Conservation (phyloP, 2,113 vertebrate species). For the Nothobranchius furzeri region DNA sequence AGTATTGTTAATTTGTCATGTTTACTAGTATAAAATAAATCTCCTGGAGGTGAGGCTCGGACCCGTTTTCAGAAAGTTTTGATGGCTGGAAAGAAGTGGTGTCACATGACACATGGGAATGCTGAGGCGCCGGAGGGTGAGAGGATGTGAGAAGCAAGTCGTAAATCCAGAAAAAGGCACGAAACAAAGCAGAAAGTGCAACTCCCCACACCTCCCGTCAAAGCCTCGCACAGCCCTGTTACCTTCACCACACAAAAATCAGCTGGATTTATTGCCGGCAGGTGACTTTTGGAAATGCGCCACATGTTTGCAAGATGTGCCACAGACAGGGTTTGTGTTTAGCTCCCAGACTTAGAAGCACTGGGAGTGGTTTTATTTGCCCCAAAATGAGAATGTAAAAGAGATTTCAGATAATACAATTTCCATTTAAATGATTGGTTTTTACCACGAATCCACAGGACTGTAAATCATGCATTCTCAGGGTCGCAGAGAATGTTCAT, state of each 20-base stretch:
- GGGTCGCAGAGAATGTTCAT: too few species aligned
- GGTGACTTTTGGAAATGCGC: conserved; percentile 55
- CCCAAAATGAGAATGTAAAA: conserved; percentile 25
- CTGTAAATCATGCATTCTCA: conserved; percentile 43
- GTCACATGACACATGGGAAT: conserved; percentile 59
- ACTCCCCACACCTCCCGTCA: conserved; percentile 50
- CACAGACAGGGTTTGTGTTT: conserved; percentile 48
- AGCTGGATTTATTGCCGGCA: conserved; percentile 69
- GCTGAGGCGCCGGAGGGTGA: conserved; percentile 31
- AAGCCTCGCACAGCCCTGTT: conserved; percentile 25
- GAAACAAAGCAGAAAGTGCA: conserved; percentile 63
- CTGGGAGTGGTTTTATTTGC: conserved; percentile 7
- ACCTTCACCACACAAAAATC: conserved; percentile 41
- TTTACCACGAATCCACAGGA: conserved; percentile 38
- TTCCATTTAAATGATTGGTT: conserved; percentile 33
- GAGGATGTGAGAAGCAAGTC: conserved; percentile 45
- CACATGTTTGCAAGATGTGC: conserved; percentile 24
- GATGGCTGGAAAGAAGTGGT: conserved; percentile 37
- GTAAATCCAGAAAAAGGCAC: conserved; percentile 61
- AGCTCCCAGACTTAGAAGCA: conserved; percentile 10
- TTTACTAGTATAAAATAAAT: conserved; percentile 6
- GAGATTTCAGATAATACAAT: conserved; percentile 5
- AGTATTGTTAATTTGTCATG: not conserved
- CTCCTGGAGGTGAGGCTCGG: not conserved
- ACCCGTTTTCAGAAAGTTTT: conserved; percentile 18